Evolutionary conservation across 2,888 invertebrate genomes (phyloP).

Genomic region (Cephonodes hylas): DNA sequence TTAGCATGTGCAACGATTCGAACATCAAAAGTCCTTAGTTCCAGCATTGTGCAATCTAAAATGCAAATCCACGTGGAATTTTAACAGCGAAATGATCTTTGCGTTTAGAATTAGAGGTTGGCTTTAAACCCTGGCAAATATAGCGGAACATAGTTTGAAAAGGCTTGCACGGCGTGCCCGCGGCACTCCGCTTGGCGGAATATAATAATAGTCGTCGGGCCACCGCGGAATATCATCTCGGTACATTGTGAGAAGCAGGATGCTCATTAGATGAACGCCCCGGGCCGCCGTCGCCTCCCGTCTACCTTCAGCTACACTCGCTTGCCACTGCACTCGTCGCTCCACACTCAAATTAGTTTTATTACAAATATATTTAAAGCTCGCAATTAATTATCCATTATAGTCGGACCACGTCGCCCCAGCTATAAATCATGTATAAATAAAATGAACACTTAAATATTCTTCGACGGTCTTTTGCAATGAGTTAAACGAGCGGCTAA

Average conservation of each 20-base stretch:
- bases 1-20: not conserved
- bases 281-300: conserved; percentile 47
- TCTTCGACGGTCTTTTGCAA: conserved; percentile 30
- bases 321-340: conserved; percentile 34
- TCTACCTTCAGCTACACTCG: conserved; percentile 45
- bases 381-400: conserved; percentile 25
- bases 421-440: conserved; percentile 12
- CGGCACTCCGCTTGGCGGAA: conserved; percentile 59
- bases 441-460: conserved; percentile 28
- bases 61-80: conserved; percentile 1
- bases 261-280: conserved; percentile 78
- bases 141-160: conserved; percentile 65
- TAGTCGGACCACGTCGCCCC: not conserved
- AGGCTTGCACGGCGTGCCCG: conserved; percentile 62
- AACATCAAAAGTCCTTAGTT: not conserved
- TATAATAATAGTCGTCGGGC: conserved; percentile 75
- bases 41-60: not conserved
- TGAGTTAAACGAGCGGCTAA: conserved; percentile 31
- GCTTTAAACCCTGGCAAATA: conserved; percentile 49
- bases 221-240: conserved; percentile 71
- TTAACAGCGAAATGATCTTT: conserved; percentile 27
- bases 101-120: conserved; percentile 56
- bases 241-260: conserved; percentile 78
- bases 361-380: conserved; percentile 25
- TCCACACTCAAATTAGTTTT: conserved; percentile 53